Evolutionary conservation across 2,797 vertebrate species (phyloP).

Genomic region (Coregonus sp.): DNA sequence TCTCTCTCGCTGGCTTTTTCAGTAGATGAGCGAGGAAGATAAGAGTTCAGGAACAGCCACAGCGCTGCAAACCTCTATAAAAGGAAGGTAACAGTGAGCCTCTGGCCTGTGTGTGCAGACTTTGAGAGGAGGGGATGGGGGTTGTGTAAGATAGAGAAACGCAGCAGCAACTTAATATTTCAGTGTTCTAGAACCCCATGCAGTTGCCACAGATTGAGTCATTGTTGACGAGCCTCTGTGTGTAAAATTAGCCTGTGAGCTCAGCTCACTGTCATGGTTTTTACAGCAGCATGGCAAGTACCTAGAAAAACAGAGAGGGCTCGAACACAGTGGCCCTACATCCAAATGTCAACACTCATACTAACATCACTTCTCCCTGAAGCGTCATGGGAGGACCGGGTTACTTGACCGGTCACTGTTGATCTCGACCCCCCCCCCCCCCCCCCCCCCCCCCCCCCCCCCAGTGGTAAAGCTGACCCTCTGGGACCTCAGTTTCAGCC

Average conservation of each 20-base stretch:
- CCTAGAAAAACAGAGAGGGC: not conserved
- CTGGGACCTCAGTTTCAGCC: conserved; percentile 40
- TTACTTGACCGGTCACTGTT: conserved; percentile 32
- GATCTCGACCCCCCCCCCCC: conserved; percentile 40
- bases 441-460: not conserved
- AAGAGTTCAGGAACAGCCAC: conserved; percentile 26
- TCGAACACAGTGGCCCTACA: not conserved
- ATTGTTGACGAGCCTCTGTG: not conserved
- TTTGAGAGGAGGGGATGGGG: conserved; percentile 4
- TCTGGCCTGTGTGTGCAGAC: conserved; percentile 14
- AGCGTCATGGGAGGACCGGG: not conserved
- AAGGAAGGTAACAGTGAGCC: conserved; percentile 51
- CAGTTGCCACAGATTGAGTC: not conserved
- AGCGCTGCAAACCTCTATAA: conserved; percentile 58
- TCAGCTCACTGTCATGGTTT: not conserved
- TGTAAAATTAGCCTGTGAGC: conserved; percentile 10
- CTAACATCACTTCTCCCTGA: conserved; percentile 14
- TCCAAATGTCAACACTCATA: conserved; percentile 13
- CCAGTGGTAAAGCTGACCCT: conserved; percentile 42
- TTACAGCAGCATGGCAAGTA: not conserved
- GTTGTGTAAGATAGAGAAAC: not conserved
- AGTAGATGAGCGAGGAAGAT: conserved; percentile 27
- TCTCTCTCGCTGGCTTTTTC: conserved; percentile 7
- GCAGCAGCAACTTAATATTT: conserved; percentile 5
- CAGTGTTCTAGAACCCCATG: not conserved